These are phyloP conservation scores for Corydoras sp. DNA, from an alignment of 2,113 vertebrate genomes.

Conservation along the genomic window DNA sequence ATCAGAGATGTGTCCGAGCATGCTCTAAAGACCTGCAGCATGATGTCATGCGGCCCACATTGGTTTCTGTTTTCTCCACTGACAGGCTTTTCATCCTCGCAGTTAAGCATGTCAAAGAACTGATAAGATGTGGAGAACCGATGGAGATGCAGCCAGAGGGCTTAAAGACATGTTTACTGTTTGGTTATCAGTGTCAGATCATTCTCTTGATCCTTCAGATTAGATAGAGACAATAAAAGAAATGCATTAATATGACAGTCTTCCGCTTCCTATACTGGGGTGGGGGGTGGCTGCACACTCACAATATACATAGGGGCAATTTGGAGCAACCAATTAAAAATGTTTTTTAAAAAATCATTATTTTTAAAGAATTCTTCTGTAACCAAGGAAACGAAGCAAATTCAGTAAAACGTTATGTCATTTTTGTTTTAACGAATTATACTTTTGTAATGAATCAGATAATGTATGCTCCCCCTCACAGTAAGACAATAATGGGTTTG, in stretches of 20 bases:
- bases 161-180: neutral
- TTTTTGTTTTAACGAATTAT: no score
- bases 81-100: conserved; percentile 17
- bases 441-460: no score
- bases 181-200: neutral
- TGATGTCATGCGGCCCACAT: conserved; percentile 21
- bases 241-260: no score
- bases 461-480: no score
- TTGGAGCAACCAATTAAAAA: no score
- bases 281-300: no score
- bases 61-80: neutral
- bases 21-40: neutral
- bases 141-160: neutral
- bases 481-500: no score
- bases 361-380: neutral
- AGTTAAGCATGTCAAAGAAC: conserved; percentile 8
- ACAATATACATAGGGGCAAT: no score
- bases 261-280: no score
- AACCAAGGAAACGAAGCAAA: no score
- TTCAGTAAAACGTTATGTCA: no score
- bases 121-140: conserved; percentile 11
- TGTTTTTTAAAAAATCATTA: neutral
- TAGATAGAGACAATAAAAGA: neutral
- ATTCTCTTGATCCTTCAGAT: no score
- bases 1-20: conserved; percentile 18